phyloP scores from a whole-genome alignment of 2,797 vertebrate species.

The Babyrousa celebensis region DNA sequence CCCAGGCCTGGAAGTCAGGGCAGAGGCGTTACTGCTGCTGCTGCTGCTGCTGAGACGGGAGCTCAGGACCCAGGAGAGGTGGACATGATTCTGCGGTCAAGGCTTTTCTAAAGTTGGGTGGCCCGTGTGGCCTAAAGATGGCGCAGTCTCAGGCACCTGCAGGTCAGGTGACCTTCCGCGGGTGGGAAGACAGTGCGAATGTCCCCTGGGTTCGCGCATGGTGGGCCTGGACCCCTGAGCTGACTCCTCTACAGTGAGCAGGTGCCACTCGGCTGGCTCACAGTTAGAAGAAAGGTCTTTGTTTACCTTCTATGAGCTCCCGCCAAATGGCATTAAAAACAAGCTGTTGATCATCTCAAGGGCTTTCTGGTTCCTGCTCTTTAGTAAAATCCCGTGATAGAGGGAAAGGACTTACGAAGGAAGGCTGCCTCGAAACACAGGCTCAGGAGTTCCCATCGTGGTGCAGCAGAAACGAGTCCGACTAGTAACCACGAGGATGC shows the following conservation, averaged over 20 bases:
- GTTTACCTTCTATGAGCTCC: neutral
- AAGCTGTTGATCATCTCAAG: neutral
- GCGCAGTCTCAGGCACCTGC: accelerated
- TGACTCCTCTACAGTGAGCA: neutral
- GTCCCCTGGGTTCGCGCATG: neutral
- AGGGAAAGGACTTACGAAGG: neutral
- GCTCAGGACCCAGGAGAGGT: accelerated
- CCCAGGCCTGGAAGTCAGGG: neutral
- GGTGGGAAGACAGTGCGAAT: accelerated
- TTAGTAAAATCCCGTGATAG: neutral
- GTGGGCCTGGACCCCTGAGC: neutral
- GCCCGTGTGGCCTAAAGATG: accelerated
- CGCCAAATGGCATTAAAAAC: neutral
- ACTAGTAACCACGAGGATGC: too few species aligned
- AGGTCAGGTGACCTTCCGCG: neutral
- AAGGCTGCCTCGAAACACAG: neutral
- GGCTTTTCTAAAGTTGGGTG: too few species aligned
- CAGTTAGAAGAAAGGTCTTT: neutral
- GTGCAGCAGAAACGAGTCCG: too few species aligned
- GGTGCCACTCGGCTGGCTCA: neutral
- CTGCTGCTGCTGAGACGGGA: neutral
- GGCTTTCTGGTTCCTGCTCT: neutral
- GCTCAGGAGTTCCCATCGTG: too few species aligned
- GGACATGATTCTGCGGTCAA: accelerated
- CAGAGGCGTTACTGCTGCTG: too few species aligned